Evolutionary conservation across 2,113 vertebrate species (phyloP).

Genomic region (Lates calcarifer): DNA sequence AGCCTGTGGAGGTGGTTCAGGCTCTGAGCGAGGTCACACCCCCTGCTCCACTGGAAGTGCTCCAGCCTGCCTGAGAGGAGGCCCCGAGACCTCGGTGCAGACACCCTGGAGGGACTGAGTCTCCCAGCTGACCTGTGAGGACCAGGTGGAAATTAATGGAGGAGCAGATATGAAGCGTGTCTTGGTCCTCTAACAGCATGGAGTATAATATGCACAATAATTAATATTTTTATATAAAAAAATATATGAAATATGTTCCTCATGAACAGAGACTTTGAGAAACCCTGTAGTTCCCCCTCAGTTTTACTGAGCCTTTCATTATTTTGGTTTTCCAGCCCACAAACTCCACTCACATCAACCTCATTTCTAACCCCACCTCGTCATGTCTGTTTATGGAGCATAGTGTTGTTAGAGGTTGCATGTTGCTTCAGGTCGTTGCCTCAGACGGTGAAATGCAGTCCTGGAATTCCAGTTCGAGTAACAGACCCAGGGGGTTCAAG

Average conservation of each 20-base stretch:
- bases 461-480: no score
- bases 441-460: no score
- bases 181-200: neutral
- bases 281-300: neutral
- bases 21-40: conserved; percentile 11
- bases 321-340: neutral
- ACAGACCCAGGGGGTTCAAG: no score
- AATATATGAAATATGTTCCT: no score
- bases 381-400: neutral
- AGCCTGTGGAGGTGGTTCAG: conserved; percentile 17
- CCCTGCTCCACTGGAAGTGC: neutral
- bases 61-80: conserved; percentile 21
- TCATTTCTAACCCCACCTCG: neutral
- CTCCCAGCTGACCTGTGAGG: neutral
- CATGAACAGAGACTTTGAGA: no score
- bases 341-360: neutral
- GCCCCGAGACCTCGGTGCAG: neutral
- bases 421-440: no score
- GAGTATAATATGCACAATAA: neutral
- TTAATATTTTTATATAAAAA: neutral
- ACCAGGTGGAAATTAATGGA: conserved; percentile 9
- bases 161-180: neutral
- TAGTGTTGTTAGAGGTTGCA: no score
- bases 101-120: neutral
- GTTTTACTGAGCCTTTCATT: neutral